Conservation (phyloP, 1,140 invertebrate genomes). For the Macrostomum lignano region DNA sequence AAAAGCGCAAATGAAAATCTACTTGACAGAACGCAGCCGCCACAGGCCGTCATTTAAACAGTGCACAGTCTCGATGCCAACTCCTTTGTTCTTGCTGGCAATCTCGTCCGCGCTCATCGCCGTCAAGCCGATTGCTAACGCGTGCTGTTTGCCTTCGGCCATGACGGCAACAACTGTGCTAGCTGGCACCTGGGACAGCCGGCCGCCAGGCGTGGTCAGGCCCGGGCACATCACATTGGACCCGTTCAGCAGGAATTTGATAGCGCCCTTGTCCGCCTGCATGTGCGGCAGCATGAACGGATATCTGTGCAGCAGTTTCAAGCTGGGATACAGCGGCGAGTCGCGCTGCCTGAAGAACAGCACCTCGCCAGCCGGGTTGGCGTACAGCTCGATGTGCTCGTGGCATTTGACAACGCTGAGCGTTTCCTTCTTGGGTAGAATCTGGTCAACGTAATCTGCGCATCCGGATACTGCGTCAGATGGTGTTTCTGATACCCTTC, state of each 20-base stretch:
- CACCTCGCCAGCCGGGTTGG: conserved; percentile 56
- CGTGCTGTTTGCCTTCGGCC: conserved; percentile 87
- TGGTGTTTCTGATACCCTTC: too few species aligned
- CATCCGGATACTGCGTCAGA: too few species aligned
- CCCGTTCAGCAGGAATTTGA: conserved; percentile 88
- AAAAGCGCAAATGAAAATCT: not conserved
- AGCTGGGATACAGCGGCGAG: conserved; percentile 67
- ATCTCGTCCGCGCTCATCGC: conserved; percentile 71
- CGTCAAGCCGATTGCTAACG: conserved; percentile 63
- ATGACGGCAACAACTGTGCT: conserved; percentile 67
- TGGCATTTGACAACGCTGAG: conserved; percentile 69
- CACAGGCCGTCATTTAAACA: conserved; percentile 95
- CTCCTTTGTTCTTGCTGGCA: conserved; percentile 69
- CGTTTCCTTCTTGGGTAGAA: conserved; percentile 77
- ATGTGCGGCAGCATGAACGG: conserved; percentile 55
- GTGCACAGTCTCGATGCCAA: conserved; percentile 89
- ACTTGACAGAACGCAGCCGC: conserved; percentile 17
- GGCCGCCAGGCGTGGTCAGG: conserved; percentile 69
- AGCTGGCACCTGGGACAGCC: conserved; percentile 26
- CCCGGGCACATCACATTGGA: conserved; percentile 99
- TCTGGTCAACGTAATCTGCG: conserved; percentile 62
- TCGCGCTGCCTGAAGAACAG: conserved; percentile 79
- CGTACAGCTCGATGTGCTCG: conserved; percentile 74
- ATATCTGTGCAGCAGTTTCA: conserved; percentile 74
- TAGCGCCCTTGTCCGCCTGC: conserved; percentile 73